These are phyloP conservation scores for Tetraodon nigroviridis DNA, from an alignment of 2,113 vertebrate species.

Conservation along the genomic window DNA sequence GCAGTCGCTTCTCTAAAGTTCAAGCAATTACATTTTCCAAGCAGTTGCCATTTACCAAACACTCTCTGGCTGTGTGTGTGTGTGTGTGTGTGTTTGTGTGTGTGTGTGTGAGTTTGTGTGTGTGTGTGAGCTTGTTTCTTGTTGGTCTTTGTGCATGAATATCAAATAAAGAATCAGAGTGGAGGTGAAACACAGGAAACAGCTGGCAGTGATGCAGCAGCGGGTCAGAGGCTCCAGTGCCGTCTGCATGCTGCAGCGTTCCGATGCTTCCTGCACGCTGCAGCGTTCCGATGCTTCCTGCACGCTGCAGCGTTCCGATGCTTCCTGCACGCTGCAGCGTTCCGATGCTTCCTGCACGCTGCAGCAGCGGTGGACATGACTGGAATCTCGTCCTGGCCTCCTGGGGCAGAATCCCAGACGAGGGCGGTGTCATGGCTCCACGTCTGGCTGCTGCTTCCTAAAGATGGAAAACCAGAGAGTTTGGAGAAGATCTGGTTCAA, in stretches of 20 bases:
- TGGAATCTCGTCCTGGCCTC: slow-evolving; percentile 48
- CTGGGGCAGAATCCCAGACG: slow-evolving; percentile 48
- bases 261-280: slow-evolving; percentile 44
- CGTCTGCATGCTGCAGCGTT: too few species aligned
- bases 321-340: slow-evolving; percentile 45
- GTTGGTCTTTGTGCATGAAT: slow-evolving; percentile 9
- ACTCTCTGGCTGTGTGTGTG: slow-evolving; percentile 23
- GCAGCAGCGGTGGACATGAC: slow-evolving; percentile 51
- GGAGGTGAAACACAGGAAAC: too few species aligned
- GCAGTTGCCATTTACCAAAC: slow-evolving; percentile 60
- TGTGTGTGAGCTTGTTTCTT: slow-evolving; percentile 39
- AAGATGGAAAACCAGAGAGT: too few species aligned
- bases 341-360: slow-evolving; percentile 43
- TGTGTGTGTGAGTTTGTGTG: slow-evolving; percentile 8
- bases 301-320: slow-evolving; percentile 47
- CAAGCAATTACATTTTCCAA: slow-evolving; percentile 67
- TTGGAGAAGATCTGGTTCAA: too few species aligned
- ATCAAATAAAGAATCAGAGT: too few species aligned
- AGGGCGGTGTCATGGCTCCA: slow-evolving; percentile 8
- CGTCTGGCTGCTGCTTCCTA: too few species aligned
- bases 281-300: slow-evolving; percentile 39
- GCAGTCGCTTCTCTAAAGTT: slow-evolving; percentile 66
- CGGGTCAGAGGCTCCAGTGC: slow-evolving; percentile 45
- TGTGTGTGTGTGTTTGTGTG: slow-evolving; percentile 23
- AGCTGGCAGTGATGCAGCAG: slow-evolving; percentile 20